A percentile compares a stretch with the other conserved stretches of the same genome.
Conservation (phyloP, 2,888 invertebrate genomes). For the Phaedon cochleariae region DNA sequence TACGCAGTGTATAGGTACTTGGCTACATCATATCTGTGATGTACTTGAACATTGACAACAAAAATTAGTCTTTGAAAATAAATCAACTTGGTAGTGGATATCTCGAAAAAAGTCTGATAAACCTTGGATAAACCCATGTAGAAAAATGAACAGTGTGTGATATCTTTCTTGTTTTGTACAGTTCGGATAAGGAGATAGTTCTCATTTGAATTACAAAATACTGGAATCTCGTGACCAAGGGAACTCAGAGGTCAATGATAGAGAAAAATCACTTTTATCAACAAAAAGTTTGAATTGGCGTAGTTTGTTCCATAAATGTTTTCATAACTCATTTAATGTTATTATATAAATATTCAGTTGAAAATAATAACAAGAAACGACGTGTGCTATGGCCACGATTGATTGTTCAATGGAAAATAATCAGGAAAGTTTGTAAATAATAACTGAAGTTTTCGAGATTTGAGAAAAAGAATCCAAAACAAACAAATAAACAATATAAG, state of each 20-base stretch:
- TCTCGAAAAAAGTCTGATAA: background rate
- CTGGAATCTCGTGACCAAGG: background rate
- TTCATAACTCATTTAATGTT: constrained; percentile 34
- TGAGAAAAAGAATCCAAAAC: background rate
- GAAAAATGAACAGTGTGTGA: too few relatives aligned
- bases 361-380: constrained; percentile 27
- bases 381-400: constrained; percentile 21
- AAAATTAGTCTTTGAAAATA: background rate
- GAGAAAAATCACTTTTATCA: constrained; percentile 29
- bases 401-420: constrained; percentile 31
- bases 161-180: constrained; percentile 2
- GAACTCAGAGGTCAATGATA: constrained; percentile 32
- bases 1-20: too few relatives aligned
- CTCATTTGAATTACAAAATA: background rate
- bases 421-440: constrained; percentile 29
- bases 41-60: background rate
- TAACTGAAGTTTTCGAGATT: background rate
- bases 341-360: constrained; percentile 40
- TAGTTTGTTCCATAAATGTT: constrained; percentile 31
- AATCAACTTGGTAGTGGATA: background rate
- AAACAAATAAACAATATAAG: background rate
- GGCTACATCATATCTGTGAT: background rate
- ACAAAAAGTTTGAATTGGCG: constrained; percentile 27
- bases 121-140: too few relatives aligned
- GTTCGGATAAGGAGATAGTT: background rate